These are phyloP conservation scores for Atrichornis clamosus DNA, from an alignment of 2,113 vertebrate species.

Conservation along the genomic window DNA sequence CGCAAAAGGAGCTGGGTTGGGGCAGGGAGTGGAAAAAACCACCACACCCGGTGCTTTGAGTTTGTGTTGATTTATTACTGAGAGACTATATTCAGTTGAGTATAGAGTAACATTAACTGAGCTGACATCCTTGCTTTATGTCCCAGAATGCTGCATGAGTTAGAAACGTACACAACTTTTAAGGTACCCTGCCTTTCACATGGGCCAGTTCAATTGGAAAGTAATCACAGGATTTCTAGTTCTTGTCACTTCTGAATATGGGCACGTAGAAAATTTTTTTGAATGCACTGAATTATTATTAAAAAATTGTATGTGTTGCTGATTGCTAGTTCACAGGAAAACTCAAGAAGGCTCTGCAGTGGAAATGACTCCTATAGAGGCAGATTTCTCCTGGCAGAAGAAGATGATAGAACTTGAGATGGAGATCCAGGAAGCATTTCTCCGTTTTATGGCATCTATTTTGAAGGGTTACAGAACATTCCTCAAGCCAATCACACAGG, in stretches of 20 bases:
- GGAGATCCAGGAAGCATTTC: conserved; percentile 95
- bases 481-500: conserved; percentile 93
- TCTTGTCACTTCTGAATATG: not conserved
- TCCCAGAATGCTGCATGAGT: not conserved
- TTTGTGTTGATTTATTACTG: not conserved
- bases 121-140: not conserved
- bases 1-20: not conserved
- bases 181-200: not conserved
- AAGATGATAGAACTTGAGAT: conserved; percentile 90
- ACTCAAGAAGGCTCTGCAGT: conserved; percentile 82
- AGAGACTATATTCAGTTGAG: not conserved
- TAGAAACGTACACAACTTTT: not conserved
- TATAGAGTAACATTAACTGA: not conserved
- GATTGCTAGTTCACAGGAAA: conserved; percentile 75
- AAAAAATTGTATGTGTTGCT: not conserved
- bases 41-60: not conserved
- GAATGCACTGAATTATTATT: not conserved
- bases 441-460: conserved; percentile 95
- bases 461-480: conserved; percentile 93
- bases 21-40: not conserved
- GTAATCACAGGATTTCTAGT: not conserved
- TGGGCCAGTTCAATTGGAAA: not conserved
- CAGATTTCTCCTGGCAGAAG: conserved; percentile 95
- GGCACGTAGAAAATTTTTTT: not conserved
- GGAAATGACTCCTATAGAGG: conserved; percentile 95